Percentiles rank a stretch among this genome's conserved stretches.
These are phyloP conservation scores for Zosterops borbonicus DNA, from an alignment of 2,113 vertebrate species.

Conservation along the genomic window DNA sequence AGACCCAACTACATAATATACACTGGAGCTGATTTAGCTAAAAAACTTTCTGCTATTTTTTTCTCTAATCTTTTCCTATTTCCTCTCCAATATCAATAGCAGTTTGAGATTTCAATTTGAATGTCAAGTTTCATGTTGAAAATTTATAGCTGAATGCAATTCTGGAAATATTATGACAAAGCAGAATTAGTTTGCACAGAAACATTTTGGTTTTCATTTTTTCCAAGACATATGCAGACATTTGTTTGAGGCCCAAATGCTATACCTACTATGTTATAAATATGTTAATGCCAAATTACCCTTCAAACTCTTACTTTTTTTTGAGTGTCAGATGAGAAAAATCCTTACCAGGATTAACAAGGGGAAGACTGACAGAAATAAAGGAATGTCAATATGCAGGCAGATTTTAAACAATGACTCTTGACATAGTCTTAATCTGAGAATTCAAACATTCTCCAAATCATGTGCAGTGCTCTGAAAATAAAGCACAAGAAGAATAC, in stretches of 20 bases:
- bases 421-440: background rate
- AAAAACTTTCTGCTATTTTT: background rate
- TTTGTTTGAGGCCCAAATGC: background rate
- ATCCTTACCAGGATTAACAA: background rate
- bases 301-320: background rate
- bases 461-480: background rate
- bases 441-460: background rate
- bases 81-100: background rate
- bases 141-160: constrained; percentile 1
- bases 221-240: background rate
- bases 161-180: constrained; percentile 28
- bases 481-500: background rate
- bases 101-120: background rate
- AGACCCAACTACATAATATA: background rate
- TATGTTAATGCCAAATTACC: background rate
- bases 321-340: background rate
- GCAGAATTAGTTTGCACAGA: background rate
- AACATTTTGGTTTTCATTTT: background rate
- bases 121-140: background rate
- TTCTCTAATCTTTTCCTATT: background rate
- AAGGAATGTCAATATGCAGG: background rate
- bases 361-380: background rate
- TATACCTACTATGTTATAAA: background rate
- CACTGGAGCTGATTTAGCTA: background rate
- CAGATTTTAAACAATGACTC: background rate